These are phyloP conservation scores for Chlorodrepanis virens DNA, from an alignment of 2,113 vertebrate species.

Conservation along the genomic window DNA sequence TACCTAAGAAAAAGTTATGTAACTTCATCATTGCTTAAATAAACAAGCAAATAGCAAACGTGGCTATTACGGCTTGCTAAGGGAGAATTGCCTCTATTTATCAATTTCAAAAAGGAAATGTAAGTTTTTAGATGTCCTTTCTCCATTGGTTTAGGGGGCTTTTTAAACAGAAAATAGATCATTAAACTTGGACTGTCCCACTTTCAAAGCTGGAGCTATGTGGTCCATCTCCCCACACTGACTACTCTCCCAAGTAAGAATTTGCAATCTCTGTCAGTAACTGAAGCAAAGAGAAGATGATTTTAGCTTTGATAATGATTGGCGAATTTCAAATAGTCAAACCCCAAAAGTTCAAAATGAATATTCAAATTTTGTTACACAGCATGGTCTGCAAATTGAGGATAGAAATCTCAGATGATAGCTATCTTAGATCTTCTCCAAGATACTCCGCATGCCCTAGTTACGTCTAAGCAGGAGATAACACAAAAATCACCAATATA, in stretches of 20 bases:
- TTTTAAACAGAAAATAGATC: not conserved
- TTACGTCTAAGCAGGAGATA: slow-evolving; percentile 43
- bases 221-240: not conserved
- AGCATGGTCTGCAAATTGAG: slow-evolving; percentile 45
- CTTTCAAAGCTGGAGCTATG: slow-evolving; percentile 22
- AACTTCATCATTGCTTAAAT: not conserved
- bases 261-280: not conserved
- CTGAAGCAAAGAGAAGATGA: not conserved
- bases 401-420: slow-evolving; percentile 60
- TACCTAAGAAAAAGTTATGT: not conserved
- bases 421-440: slow-evolving; percentile 52
- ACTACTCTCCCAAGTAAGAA: not conserved
- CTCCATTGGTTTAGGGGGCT: not conserved
- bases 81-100: not conserved
- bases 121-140: not conserved
- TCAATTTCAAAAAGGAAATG: not conserved
- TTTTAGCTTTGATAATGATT: slow-evolving; percentile 54
- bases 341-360: slow-evolving; percentile 55
- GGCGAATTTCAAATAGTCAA: slow-evolving; percentile 27
- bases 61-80: not conserved
- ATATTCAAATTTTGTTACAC: slow-evolving; percentile 42
- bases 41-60: not conserved
- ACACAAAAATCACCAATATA: not conserved
- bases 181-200: not conserved
- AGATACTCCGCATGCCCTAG: slow-evolving; percentile 31